phyloP scores from a whole-genome alignment of 2,797 vertebrate genomes.

The Enteromius trimaculatus region DNA sequence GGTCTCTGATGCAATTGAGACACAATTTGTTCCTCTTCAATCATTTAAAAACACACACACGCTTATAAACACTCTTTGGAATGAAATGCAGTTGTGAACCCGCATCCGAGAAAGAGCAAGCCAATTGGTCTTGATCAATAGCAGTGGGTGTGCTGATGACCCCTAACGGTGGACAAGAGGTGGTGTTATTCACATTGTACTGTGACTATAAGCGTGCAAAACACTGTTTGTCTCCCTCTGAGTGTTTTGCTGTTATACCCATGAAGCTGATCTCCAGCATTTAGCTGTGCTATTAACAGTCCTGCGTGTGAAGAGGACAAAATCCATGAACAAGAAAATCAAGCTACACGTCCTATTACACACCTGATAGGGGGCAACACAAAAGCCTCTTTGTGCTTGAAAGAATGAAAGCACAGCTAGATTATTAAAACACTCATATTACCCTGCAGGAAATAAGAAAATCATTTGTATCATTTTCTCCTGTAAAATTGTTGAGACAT shows the following conservation, averaged over 20 bases:
- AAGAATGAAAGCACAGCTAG: constrained; percentile 29
- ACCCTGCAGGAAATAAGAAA: background rate
- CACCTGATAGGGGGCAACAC: constrained; percentile 14
- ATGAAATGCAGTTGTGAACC: background rate
- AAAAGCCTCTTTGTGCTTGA: constrained; percentile 20
- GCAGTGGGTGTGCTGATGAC: background rate
- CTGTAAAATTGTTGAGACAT: background rate
- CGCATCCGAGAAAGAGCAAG: background rate
- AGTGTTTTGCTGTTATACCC: constrained; percentile 13
- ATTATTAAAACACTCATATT: background rate
- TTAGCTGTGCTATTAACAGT: constrained; percentile 26
- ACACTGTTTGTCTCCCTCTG: background rate
- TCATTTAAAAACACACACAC: constrained; percentile 18
- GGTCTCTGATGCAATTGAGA: constrained; percentile 61
- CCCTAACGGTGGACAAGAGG: background rate
- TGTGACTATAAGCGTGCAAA: constrained; percentile 17
- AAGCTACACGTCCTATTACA: constrained; percentile 19
- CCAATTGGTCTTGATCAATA: background rate
- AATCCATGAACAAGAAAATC: background rate
- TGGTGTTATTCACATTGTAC: background rate
- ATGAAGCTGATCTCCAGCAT: background rate
- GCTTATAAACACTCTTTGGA: background rate
- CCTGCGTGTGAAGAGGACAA: constrained; percentile 42
- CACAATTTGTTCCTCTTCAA: constrained; percentile 58
- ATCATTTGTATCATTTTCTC: background rate